Evolutionary conservation across 2,888 invertebrate genomes (phyloP).

Genomic region (Dryadula phaetusa): DNA sequence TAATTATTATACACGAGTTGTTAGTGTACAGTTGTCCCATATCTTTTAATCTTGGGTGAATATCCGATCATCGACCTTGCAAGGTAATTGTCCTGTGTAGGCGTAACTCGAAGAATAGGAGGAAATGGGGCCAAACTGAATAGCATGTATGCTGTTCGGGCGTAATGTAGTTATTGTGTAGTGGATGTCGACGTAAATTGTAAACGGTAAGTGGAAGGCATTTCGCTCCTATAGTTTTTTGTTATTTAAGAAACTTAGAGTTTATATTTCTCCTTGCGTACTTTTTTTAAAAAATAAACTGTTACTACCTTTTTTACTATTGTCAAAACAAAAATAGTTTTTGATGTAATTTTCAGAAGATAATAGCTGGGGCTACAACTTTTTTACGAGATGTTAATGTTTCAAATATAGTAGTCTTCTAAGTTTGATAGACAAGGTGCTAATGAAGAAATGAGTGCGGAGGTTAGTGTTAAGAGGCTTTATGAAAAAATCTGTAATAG

Average conservation of each 20-base stretch:
- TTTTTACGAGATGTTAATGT: too few species aligned
- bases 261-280: background rate
- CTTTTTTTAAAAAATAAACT: background rate
- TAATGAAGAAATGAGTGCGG: too few species aligned
- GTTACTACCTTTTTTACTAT: background rate
- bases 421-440: too few species aligned
- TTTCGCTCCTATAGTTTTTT: conserved; percentile 1
- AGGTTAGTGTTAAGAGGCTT: too few species aligned
- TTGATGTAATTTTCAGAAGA: too few species aligned
- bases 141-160: conserved; percentile 27
- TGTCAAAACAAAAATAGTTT: too few species aligned
- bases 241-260: background rate
- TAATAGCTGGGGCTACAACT: too few species aligned
- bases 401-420: too few species aligned
- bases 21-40: background rate
- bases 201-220: conserved; percentile 17
- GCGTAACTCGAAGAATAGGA: conserved; percentile 50
- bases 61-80: conserved; percentile 53
- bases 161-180: conserved; percentile 25
- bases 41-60: conserved; percentile 30
- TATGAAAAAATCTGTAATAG: too few species aligned
- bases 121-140: conserved; percentile 48
- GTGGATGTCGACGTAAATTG: conserved; percentile 20
- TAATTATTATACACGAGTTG: background rate
- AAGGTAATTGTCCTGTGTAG: conserved; percentile 54